Percentiles rank a stretch among this genome's conserved stretches.
phyloP scores from a whole-genome alignment of 2,113 vertebrate species.

The Noturus placidus region DNA sequence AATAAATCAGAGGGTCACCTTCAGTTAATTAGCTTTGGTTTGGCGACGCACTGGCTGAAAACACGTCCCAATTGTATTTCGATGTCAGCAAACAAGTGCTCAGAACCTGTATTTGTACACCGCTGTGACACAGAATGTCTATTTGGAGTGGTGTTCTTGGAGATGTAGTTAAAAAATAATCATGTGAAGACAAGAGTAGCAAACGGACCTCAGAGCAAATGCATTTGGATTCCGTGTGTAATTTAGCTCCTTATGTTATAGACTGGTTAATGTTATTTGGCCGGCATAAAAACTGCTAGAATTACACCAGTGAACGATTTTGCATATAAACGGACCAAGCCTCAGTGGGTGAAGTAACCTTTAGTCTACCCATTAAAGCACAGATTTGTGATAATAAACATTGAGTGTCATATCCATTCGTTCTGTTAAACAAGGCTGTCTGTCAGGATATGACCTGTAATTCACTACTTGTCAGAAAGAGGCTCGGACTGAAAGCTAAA shows the following conservation, averaged over 20 bases:
- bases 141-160: background rate
- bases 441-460: conserved; percentile 17
- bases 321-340: conserved; percentile 2
- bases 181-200: background rate
- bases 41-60: background rate
- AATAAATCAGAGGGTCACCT: conserved; percentile 56
- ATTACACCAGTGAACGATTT: background rate
- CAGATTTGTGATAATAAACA: conserved; percentile 20
- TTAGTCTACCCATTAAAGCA: background rate
- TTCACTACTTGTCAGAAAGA: conserved; percentile 4
- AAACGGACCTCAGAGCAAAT: background rate
- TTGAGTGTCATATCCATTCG: background rate
- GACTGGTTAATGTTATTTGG: background rate
- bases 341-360: conserved; percentile 8
- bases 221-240: background rate
- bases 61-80: background rate
- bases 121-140: background rate
- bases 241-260: background rate
- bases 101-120: background rate
- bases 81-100: background rate
- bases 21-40: conserved; percentile 48
- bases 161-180: background rate
- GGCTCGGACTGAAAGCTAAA: background rate
- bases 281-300: background rate
- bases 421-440: conserved; percentile 9